Percentiles rank a stretch among this genome's conserved stretches.
phyloP scores from a whole-genome alignment of 2,797 vertebrate species.

The Silurus aristotelis region DNA sequence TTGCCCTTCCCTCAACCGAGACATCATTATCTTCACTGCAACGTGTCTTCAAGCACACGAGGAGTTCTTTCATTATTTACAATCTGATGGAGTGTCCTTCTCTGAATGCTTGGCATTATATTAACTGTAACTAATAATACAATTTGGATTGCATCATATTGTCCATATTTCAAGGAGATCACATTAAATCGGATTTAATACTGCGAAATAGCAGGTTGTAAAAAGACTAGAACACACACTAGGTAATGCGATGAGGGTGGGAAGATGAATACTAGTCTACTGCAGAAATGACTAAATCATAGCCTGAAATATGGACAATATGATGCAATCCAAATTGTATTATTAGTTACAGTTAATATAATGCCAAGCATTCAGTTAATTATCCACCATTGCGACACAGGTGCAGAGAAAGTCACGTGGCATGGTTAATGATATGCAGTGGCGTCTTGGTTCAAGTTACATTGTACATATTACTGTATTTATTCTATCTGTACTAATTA shows the following conservation, averaged over 20 bases:
- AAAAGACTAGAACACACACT: neutral
- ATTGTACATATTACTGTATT: too few relatives aligned
- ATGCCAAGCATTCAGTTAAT: too few relatives aligned
- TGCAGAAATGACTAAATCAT: too few relatives aligned
- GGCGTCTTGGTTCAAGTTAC: too few relatives aligned
- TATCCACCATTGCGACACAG: too few relatives aligned
- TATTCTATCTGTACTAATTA: neutral
- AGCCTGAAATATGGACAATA: too few relatives aligned
- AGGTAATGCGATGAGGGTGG: too few relatives aligned
- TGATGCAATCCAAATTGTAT: too few relatives aligned
- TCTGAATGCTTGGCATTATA: neutral
- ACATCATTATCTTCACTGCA: slow-evolving; percentile 3
- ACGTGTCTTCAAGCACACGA: neutral
- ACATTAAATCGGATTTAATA: neutral
- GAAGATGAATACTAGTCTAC: too few relatives aligned
- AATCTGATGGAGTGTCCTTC: neutral
- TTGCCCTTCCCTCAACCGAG: neutral
- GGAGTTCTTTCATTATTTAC: slow-evolving; percentile 9
- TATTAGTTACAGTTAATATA: too few relatives aligned
- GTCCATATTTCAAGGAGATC: neutral
- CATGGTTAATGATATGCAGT: too few relatives aligned
- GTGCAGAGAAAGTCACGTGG: too few relatives aligned
- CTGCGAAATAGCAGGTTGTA: neutral
- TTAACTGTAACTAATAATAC: neutral
- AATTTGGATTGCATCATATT: neutral